Conservation (phyloP, 2,888 invertebrate species). For the Choristoneura rosaceana region DNA sequence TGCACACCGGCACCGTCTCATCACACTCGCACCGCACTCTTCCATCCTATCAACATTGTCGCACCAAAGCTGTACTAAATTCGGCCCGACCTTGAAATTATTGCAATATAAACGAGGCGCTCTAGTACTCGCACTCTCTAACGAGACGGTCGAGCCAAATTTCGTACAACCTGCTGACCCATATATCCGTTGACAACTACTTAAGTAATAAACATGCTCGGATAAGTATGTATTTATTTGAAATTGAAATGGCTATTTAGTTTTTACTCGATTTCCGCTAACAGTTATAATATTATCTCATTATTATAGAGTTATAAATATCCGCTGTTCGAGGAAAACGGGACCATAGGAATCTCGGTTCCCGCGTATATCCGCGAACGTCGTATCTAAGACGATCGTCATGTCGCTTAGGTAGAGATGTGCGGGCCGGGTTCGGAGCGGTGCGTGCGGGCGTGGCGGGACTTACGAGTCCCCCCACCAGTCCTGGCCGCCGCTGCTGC, state of each 20-base stretch:
- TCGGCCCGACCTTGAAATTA: slow-evolving; percentile 65
- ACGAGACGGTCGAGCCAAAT: slow-evolving; percentile 10
- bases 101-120: slow-evolving; percentile 38
- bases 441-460: slow-evolving; percentile 46
- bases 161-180: slow-evolving; percentile 28
- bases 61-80: slow-evolving; percentile 65
- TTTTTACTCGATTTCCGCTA: slow-evolving; percentile 37
- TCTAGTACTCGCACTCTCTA: slow-evolving; percentile 12
- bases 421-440: slow-evolving; percentile 23
- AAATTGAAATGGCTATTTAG: slow-evolving; percentile 36
- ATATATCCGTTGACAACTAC: slow-evolving; percentile 32
- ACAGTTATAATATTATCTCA: slow-evolving; percentile 35
- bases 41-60: slow-evolving; percentile 58
- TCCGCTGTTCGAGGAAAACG: slow-evolving; percentile 30
- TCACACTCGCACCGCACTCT: slow-evolving; percentile 55
- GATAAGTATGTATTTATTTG: slow-evolving; percentile 41
- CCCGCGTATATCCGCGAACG: slow-evolving; percentile 20
- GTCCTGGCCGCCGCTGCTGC: slow-evolving; percentile 74
- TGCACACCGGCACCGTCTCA: slow-evolving; percentile 46
- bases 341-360: slow-evolving; percentile 19
- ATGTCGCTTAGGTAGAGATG: slow-evolving; percentile 28
- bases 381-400: slow-evolving; percentile 21
- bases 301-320: slow-evolving; percentile 30
- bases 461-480: slow-evolving; percentile 82
- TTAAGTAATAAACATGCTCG: slow-evolving; percentile 37